These are phyloP conservation scores for Nanorana parkeri DNA, from an alignment of 2,113 vertebrate genomes.

Conservation along the genomic window DNA sequence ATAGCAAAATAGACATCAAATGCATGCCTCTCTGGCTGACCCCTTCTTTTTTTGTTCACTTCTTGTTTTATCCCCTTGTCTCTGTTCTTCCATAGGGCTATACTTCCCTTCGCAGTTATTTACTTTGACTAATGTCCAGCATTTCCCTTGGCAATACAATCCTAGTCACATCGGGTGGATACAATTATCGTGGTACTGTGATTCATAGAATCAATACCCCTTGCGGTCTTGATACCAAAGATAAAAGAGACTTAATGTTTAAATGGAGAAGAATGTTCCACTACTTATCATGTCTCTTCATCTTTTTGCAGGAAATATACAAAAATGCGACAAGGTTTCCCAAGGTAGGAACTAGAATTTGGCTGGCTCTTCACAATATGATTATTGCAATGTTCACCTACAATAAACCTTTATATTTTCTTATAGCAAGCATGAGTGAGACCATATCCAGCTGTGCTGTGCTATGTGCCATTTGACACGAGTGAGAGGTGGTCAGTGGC, in stretches of 20 bases:
- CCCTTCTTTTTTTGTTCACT: slow-evolving; percentile 11
- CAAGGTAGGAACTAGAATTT: background rate
- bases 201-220: slow-evolving; percentile 39
- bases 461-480: background rate
- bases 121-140: slow-evolving; percentile 61
- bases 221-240: slow-evolving; percentile 30
- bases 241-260: slow-evolving; percentile 31
- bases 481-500: no score
- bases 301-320: slow-evolving; percentile 28
- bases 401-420: background rate
- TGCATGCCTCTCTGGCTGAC: slow-evolving; percentile 45
- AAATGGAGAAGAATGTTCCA: slow-evolving; percentile 26
- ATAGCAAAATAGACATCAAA: no score
- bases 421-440: background rate
- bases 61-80: slow-evolving; percentile 45
- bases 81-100: slow-evolving; percentile 32
- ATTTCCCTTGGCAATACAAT: slow-evolving; percentile 60
- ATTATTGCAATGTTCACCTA: background rate
- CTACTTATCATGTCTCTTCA: slow-evolving; percentile 15
- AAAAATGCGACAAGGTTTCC: background rate
- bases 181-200: slow-evolving; percentile 53
- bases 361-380: no score
- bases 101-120: slow-evolving; percentile 58
- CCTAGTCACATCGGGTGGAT: slow-evolving; percentile 59
- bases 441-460: background rate